phyloP scores from a whole-genome alignment of 2,888 invertebrate species.

The Lasioglossum morio region DNA sequence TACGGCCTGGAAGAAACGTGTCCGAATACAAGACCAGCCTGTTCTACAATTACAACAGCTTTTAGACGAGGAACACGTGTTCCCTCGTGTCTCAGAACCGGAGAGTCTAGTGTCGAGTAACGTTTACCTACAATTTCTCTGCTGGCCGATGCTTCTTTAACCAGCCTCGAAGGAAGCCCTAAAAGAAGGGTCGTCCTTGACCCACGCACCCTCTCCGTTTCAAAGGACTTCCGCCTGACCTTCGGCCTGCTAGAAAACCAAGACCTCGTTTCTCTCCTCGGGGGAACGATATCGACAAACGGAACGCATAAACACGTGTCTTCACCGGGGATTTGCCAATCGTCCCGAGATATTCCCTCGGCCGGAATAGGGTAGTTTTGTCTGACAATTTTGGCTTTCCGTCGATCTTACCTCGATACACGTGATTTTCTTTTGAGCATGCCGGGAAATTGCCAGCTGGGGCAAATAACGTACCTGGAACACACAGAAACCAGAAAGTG shows the following conservation, averaged over 20 bases:
- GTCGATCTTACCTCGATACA: slow-evolving; percentile 8
- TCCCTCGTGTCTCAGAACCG: background rate
- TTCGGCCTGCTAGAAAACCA: slow-evolving; percentile 32
- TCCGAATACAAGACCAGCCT: slow-evolving; percentile 1
- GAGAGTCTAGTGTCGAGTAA: slow-evolving; percentile 4
- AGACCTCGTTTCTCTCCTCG: slow-evolving; percentile 25
- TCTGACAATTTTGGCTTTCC: background rate
- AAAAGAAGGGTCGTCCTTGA: slow-evolving; percentile 18
- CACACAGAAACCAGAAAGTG: background rate
- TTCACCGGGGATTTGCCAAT: background rate
- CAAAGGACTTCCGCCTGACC: slow-evolving; percentile 54
- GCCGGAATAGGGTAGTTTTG: background rate
- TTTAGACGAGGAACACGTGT: slow-evolving; percentile 31
- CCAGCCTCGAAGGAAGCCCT: background rate
- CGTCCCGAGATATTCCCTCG: background rate
- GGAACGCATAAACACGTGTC: slow-evolving; percentile 19
- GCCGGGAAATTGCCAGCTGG: background rate
- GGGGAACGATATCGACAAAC: slow-evolving; percentile 12
- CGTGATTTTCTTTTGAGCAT: background rate
- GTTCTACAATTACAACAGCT: slow-evolving; percentile 34
- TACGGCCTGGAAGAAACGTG: slow-evolving; percentile 4
- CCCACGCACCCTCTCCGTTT: slow-evolving; percentile 37
- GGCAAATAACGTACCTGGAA: slow-evolving; percentile 21
- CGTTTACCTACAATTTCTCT: slow-evolving; percentile 30
- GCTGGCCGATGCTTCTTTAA: too few species aligned